Evolutionary conservation across 1,140 invertebrate species (phyloP).

Genomic region (Marisa cornuarietis): DNA sequence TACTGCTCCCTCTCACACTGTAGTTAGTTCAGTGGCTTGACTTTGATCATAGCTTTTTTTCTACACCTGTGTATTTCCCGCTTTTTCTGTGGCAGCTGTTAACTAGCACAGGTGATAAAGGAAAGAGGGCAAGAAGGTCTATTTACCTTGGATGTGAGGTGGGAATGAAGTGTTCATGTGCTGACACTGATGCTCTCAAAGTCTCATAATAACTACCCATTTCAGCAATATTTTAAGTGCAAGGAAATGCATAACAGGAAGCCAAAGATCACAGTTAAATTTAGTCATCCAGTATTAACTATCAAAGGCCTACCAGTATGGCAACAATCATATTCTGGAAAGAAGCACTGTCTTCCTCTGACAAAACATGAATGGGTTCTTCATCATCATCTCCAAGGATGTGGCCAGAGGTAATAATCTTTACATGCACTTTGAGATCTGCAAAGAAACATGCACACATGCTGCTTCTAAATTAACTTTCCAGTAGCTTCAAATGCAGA

Average conservation of each 20-base stretch:
- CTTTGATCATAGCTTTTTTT: no score
- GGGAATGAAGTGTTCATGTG: not conserved
- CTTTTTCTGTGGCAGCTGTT: no score
- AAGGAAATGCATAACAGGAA: not conserved
- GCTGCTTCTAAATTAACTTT: no score
- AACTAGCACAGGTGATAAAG: no score
- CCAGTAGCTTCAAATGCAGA: no score
- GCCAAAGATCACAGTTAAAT: not conserved
- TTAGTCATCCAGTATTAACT: not conserved
- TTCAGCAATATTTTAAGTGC: not conserved
- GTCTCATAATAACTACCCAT: not conserved
- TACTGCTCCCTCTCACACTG: no score
- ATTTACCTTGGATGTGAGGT: no score
- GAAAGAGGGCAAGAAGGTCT: no score
- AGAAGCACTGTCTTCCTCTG: constrained; percentile 48
- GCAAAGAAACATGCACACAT: not conserved
- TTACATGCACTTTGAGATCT: constrained; percentile 44
- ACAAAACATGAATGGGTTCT: constrained; percentile 44
- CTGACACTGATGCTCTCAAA: not conserved
- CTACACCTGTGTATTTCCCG: no score
- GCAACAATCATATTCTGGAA: constrained; percentile 56
- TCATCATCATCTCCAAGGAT: constrained; percentile 34
- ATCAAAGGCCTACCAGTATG: constrained; percentile 42
- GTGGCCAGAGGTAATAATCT: constrained; percentile 54
- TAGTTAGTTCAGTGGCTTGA: no score